Conservation (phyloP, 2,113 vertebrate genomes). For the Dipodomys stephensi region DNA sequence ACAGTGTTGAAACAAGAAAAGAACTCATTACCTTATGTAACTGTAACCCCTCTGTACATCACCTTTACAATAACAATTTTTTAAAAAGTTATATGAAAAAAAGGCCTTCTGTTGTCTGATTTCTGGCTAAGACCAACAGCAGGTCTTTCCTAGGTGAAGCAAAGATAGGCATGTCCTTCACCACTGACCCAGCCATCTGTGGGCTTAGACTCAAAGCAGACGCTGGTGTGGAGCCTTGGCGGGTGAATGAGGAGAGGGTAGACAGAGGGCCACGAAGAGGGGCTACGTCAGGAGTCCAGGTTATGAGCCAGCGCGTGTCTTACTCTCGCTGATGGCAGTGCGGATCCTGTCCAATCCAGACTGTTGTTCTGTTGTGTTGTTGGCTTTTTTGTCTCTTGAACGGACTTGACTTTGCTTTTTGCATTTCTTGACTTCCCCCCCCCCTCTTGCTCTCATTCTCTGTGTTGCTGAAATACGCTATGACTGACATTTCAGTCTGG, state of each 20-base stretch:
- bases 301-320: neutral
- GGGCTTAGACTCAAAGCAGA: neutral
- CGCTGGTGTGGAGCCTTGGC: no score
- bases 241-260: neutral
- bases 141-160: neutral
- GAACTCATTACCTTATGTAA: no score
- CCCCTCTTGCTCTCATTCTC: no score
- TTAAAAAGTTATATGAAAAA: no score
- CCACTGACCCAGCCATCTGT: neutral
- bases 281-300: neutral
- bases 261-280: fast-evolving
- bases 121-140: neutral
- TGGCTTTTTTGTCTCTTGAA: neutral
- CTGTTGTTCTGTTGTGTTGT: neutral
- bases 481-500: no score
- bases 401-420: neutral
- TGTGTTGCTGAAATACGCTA: no score
- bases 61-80: no score
- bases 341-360: fast-evolving
- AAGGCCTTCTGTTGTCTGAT: no score
- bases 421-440: neutral
- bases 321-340: no score
- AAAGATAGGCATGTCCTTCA: neutral
- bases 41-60: no score
- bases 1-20: neutral